These are phyloP conservation scores for Tridacna crocea DNA, from an alignment of 2,888 invertebrate genomes.

Conservation along the genomic window DNA sequence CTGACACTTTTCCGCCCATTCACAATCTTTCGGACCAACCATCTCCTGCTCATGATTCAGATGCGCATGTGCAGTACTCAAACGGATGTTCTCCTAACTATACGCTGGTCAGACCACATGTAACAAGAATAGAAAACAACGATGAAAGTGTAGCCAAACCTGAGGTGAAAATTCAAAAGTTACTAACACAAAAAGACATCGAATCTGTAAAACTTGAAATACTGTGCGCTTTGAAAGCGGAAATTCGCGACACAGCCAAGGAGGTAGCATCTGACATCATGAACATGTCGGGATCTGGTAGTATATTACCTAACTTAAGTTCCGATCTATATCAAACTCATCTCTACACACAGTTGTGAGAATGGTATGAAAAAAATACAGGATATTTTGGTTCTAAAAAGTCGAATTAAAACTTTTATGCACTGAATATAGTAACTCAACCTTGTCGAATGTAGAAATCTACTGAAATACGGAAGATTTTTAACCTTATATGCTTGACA, in stretches of 20 bases:
- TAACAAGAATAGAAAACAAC: slow-evolving; percentile 2
- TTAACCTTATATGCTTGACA: too few relatives aligned
- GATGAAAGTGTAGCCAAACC: neutral
- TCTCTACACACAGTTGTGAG: slow-evolving; percentile 83
- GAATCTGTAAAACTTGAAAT: slow-evolving; percentile 62
- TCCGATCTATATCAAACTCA: slow-evolving; percentile 83
- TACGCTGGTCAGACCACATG: slow-evolving; percentile 5
- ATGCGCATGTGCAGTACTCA: slow-evolving; percentile 15
- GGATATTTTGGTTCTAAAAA: too few relatives aligned
- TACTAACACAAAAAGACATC: slow-evolving; percentile 41
- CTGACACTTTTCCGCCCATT: slow-evolving; percentile 37
- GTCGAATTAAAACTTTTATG: too few relatives aligned
- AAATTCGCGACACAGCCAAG: slow-evolving; percentile 50
- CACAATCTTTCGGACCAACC: slow-evolving; percentile 29
- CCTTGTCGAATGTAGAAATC: too few relatives aligned
- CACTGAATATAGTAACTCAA: too few relatives aligned
- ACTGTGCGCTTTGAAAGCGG: slow-evolving; percentile 40
- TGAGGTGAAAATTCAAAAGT: neutral
- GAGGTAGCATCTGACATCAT: slow-evolving; percentile 43
- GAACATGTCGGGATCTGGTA: slow-evolving; percentile 48
- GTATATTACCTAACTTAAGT: slow-evolving; percentile 73
- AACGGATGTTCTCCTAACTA: slow-evolving; percentile 18
- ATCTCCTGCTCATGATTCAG: neutral
- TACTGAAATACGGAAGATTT: too few relatives aligned
- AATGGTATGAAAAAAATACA: neutral